These are phyloP conservation scores for Malachius bipustulatus DNA, from an alignment of 2,888 invertebrate species.

Conservation along the genomic window DNA sequence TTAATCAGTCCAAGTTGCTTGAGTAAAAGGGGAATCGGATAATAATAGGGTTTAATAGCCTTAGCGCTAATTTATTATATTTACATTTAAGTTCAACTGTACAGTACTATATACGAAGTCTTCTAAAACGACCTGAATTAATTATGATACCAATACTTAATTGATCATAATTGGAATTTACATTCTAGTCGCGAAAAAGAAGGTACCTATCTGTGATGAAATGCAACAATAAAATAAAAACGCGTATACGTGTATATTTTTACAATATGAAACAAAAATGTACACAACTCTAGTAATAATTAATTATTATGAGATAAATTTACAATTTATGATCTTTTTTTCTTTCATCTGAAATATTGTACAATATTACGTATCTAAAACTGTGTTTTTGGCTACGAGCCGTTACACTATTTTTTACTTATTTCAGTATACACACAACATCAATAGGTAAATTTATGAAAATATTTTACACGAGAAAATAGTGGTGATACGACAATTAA, in stretches of 20 bases:
- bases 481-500: constrained; percentile 26
- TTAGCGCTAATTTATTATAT: constrained; percentile 22
- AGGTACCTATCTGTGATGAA: too few species aligned
- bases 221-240: constrained; percentile 20
- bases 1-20: constrained; percentile 30
- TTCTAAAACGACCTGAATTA: neutral
- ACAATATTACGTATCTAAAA: constrained; percentile 39
- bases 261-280: constrained; percentile 28
- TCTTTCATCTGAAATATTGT: constrained; percentile 32
- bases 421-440: constrained; percentile 30
- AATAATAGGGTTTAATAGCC: constrained; percentile 22
- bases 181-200: too few species aligned
- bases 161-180: too few species aligned
- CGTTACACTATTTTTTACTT: constrained; percentile 23
- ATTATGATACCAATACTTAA: too few species aligned
- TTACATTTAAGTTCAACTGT: constrained; percentile 23
- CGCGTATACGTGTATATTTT: constrained; percentile 32
- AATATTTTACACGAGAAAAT: constrained; percentile 32
- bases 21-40: constrained; percentile 19
- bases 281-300: constrained; percentile 16
- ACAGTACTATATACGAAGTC: constrained; percentile 21
- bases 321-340: constrained; percentile 25
- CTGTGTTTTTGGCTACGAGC: constrained; percentile 21
- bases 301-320: constrained; percentile 22
- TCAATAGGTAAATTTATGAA: constrained; percentile 33